Evolutionary conservation across 2,888 invertebrate species (phyloP).

Genomic region (Pegoplata infirma): DNA sequence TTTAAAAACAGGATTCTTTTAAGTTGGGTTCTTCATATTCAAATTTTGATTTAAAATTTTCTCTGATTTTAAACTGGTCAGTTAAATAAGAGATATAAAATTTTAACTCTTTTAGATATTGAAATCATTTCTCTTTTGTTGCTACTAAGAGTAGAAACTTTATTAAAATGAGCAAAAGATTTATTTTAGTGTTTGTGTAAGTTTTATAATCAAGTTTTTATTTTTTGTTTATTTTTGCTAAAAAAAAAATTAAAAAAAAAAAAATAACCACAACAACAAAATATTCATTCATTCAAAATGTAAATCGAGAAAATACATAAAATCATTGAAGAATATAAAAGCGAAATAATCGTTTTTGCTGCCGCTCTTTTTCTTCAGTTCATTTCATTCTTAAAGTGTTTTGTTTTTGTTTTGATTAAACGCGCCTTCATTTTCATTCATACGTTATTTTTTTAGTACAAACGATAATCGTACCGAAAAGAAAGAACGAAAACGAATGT

Average conservation of each 20-base stretch:
- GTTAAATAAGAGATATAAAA: no score
- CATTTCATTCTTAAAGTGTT: slow-evolving; percentile 7
- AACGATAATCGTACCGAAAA: slow-evolving; percentile 9
- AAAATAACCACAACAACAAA: no score
- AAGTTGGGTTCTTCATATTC: no score
- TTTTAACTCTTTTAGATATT: no score
- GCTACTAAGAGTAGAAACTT: no score
- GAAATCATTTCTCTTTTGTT: no score
- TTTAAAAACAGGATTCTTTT: no score
- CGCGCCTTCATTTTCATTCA: slow-evolving; percentile 62
- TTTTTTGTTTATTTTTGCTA: neutral
- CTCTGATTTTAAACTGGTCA: no score
- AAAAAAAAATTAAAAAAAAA: no score
- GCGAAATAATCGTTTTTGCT: slow-evolving; percentile 1
- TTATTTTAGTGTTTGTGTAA: neutral
- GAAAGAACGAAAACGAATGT: slow-evolving; percentile 42
- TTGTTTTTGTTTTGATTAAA: slow-evolving; percentile 50
- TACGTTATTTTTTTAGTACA: slow-evolving; percentile 47
- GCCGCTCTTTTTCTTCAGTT: neutral
- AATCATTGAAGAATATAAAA: neutral
- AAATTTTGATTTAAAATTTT: no score
- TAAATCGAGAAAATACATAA: neutral
- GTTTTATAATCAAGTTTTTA: neutral
- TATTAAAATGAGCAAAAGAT: no score
- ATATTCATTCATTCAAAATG: slow-evolving; percentile 23